These are phyloP conservation scores for Dromas ardeola DNA, from an alignment of 2,113 vertebrate species.

Conservation along the genomic window DNA sequence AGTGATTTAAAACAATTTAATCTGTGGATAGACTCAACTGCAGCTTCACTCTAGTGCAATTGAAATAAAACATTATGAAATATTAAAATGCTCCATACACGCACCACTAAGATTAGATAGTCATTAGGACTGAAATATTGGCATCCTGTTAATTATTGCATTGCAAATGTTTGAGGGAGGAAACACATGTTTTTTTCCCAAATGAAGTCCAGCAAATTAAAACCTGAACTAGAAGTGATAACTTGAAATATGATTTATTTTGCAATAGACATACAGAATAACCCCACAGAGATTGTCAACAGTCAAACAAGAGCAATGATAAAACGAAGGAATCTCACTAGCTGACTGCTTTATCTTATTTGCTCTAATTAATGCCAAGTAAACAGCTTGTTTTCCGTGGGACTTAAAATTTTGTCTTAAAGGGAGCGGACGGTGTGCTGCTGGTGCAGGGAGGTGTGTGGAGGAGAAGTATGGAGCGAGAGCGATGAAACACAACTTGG, in stretches of 20 bases:
- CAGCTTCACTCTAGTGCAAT: not conserved
- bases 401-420: not conserved
- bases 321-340: not conserved
- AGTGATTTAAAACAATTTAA: conserved; percentile 66
- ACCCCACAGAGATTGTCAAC: conserved; percentile 57
- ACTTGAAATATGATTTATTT: conserved; percentile 56
- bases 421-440: not conserved
- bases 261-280: not conserved
- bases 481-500: not conserved
- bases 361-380: conserved; percentile 30
- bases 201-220: conserved; percentile 63
- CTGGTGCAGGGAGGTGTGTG: not conserved
- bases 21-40: conserved; percentile 13
- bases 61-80: conserved; percentile 60
- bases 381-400: not conserved
- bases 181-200: not conserved
- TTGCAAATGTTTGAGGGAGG: conserved; percentile 30
- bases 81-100: conserved; percentile 35
- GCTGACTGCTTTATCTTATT: conserved; percentile 34
- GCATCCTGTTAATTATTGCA: conserved; percentile 50
- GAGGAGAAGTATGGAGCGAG: fast-evolving
- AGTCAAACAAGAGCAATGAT: conserved; percentile 46
- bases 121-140: conserved; percentile 54
- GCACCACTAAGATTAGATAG: conserved; percentile 48
- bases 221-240: conserved; percentile 48